Percentiles rank a stretch among this genome's conserved stretches.
phyloP scores from a whole-genome alignment of 2,113 vertebrate species.

The Laticauda laticaudata region DNA sequence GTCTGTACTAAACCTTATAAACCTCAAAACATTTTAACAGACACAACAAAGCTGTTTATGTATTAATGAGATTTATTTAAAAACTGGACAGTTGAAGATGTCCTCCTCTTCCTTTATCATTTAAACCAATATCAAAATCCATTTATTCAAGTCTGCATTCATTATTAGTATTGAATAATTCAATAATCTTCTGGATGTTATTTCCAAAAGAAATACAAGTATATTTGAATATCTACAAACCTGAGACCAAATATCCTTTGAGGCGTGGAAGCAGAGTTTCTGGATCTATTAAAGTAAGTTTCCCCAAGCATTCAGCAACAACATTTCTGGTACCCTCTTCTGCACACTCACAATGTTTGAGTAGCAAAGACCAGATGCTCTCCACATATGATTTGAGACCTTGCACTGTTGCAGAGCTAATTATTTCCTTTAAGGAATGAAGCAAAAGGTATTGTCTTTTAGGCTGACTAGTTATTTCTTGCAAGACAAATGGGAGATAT shows the following conservation, averaged over 20 bases:
- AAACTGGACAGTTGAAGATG: neutral
- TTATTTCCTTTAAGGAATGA: slow-evolving; percentile 98
- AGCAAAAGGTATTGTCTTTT: slow-evolving; percentile 96
- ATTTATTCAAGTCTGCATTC: neutral
- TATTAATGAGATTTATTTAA: neutral
- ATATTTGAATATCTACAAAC: slow-evolving; percentile 62
- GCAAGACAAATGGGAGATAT: slow-evolving; percentile 96
- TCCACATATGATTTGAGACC: slow-evolving; percentile 97
- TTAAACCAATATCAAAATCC: neutral
- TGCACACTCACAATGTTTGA: slow-evolving; percentile 96
- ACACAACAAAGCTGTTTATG: neutral
- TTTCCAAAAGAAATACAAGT: neutral
- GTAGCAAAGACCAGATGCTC: slow-evolving; percentile 91
- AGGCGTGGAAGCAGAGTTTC: slow-evolving; percentile 94
- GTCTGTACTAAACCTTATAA: neutral
- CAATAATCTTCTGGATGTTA: neutral
- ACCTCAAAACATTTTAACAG: neutral
- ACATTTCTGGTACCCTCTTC: slow-evolving; percentile 98
- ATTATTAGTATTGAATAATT: neutral
- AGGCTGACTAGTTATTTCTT: slow-evolving; percentile 96
- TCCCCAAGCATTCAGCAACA: slow-evolving; percentile 96
- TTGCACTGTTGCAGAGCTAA: slow-evolving; percentile 90
- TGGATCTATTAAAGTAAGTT: slow-evolving; percentile 94
- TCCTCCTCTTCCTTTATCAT: neutral
- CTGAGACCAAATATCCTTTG: slow-evolving; percentile 95